Base-by-base conservation (phyloP, 2,797 vertebrate species). In the Anguilla obscura region DNA sequence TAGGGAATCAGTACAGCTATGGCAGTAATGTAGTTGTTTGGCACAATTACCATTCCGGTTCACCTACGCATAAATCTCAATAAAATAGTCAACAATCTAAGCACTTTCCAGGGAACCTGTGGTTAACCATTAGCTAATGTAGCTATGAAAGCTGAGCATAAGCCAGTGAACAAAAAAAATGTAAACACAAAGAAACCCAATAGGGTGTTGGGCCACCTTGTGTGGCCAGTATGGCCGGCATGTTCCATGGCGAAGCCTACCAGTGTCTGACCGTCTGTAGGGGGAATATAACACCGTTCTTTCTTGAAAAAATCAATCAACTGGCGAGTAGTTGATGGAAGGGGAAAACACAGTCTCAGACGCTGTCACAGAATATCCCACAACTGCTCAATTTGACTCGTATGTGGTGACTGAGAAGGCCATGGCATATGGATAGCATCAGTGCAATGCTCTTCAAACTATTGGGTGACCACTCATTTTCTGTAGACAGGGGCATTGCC, bases 71-170 rank as follows among this genome's bases (percentile, higher is more conserved):
- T 18, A n/a, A 69, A 8, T 69, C 21, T 69, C 63, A 69, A 8
- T 69, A 16, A 10, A 69, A n/a, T 27, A 69, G 63, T n/a, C 7
- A 69, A 69, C 24, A 69, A 69, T 69, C 24, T 69, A 69, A 27
- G n/a, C 63, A 27, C 5, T n/a, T 69, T 69, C 24, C 63, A 27
- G 63, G 27, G n/a, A n/a, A n/a, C 8, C n/a, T n/a, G 24, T 69
- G 27, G 63, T 8, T 69, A 69, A 69, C 24, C 24, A 27, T 27
- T n/a, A 69, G 24, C 24, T 69, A 69, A n/a, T 69, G 24, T 69
- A 27, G 63, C n/a, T n/a, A 69, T 69, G 63, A 9, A 69, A 69
- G 63, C 63, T 69, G 63, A 69, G 63, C 63, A n/a, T 69, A 69
- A n/a, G 63, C 27, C 63, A 69, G 63, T 27, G 63, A 27, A 69